A percentile compares a stretch with the other conserved stretches of the same genome.
Conservation (phyloP, 2,113 vertebrate species). For the Odobenus rosmarus region DNA sequence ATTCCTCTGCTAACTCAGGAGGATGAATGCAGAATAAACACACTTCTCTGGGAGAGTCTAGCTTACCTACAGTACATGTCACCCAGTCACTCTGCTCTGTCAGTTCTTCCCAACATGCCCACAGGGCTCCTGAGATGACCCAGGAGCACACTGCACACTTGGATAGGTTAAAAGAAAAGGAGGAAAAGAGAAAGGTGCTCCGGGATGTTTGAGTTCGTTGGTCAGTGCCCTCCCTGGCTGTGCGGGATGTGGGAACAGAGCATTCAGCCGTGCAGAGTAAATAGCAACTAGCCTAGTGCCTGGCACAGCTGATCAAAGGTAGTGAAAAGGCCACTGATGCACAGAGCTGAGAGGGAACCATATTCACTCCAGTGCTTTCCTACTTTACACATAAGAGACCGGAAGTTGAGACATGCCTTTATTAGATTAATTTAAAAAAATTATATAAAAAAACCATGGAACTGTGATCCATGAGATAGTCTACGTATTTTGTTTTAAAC, state of each 20-base stretch:
- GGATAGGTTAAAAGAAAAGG: not conserved
- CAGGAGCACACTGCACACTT: not conserved
- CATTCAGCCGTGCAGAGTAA: not conserved
- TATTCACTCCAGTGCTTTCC: not conserved
- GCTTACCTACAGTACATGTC: not conserved
- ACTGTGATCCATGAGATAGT: not conserved
- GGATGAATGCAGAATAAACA: not conserved
- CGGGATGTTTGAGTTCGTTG: rapidly evolving
- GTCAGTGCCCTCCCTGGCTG: not conserved
- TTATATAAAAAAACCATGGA: not conserved
- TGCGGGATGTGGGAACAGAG: not conserved
- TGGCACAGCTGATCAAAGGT: too few relatives aligned
- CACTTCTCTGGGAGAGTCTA: not conserved
- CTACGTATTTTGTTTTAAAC: not conserved
- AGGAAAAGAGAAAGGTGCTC: not conserved
- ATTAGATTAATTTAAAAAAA: not conserved
- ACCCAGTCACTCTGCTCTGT: constrained; percentile 20
- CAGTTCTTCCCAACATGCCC: not conserved
- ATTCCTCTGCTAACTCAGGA: not conserved
- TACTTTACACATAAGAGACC: not conserved
- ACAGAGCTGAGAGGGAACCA: not conserved
- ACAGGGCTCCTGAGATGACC: not conserved
- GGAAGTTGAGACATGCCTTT: not conserved
- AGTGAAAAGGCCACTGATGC: not conserved
- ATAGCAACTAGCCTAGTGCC: not conserved